Conservation (phyloP, 2,888 invertebrate genomes). For the Blastobasis adustella region DNA sequence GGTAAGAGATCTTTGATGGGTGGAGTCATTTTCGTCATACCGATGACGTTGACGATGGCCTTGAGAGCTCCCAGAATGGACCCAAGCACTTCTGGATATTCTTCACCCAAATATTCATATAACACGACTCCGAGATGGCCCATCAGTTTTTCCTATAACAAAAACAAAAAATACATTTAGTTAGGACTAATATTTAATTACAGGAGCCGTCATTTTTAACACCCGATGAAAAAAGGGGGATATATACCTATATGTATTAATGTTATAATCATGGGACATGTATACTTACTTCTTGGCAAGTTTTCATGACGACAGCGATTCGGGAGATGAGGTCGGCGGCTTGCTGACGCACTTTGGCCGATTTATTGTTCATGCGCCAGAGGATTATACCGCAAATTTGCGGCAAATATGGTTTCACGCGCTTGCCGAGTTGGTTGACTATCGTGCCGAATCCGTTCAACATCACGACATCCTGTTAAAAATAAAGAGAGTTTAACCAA, state of each 20-base stretch:
- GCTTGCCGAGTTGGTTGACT: slow-evolving; percentile 96
- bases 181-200: neutral
- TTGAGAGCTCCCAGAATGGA: slow-evolving; percentile 99
- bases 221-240: neutral
- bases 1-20: slow-evolving; percentile 99
- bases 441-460: slow-evolving; percentile 99
- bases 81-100: slow-evolving; percentile 99
- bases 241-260: neutral
- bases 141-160: slow-evolving; percentile 94
- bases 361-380: slow-evolving; percentile 99
- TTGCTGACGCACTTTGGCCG: slow-evolving; percentile 99
- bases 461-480: slow-evolving; percentile 95
- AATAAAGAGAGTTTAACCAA: neutral
- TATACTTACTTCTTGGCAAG: slow-evolving; percentile 90
- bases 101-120: slow-evolving; percentile 99
- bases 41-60: slow-evolving; percentile 99
- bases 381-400: slow-evolving; percentile 99
- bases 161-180: neutral
- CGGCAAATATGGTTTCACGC: slow-evolving; percentile 98
- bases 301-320: slow-evolving; percentile 99
- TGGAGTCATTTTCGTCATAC: slow-evolving; percentile 99
- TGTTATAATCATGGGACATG: neutral
- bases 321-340: slow-evolving; percentile 99
- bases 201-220: neutral
- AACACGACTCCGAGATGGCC: slow-evolving; percentile 99